Evolutionary conservation across 2,888 invertebrate species (phyloP), one percentile per base, ranked within the genome.

Genomic region (Lasius fuliginosus): DNA sequence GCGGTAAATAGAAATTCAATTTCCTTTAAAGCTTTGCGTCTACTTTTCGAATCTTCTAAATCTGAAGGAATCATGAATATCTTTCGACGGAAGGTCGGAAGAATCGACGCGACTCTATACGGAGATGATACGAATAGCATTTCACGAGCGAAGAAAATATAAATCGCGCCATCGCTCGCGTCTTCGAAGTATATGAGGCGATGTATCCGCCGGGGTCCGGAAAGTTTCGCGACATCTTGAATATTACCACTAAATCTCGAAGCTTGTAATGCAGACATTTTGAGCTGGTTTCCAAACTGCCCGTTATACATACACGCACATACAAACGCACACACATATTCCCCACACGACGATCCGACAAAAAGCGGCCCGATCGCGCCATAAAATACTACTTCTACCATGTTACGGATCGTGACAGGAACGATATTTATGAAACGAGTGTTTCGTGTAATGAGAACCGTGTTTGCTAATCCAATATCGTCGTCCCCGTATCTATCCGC

Each of bases 171-270:
- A 53, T n/a, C 53, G 53, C 60, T 53, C 42, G 60, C 69, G 8
- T 58, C 71, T 71, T 71, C 36, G 36, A 71, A 68, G 23, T 79
- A 60, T 23, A 71, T 15, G 60, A 27, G 71, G 30, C 62, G 62
- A 84, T 65, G 84, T 64, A 83, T 84, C 67, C 27, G 49, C 60
- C 68, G 40, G 12, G 49, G 58, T 23, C 42, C 56, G 53, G 49
- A 62, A 83, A 83, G 67, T 62, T 67, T 12, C 67, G 46, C 65
- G 67, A 67, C 77, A 46, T 67, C 53, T 33, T 81, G 79, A 71
- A 71, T 81, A 82, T 76, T 82, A 76, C 82, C 64, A 82, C 77
- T 77, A 77, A 82, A 82, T 82, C 64, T 77, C 77, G 30, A 11
- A 30, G 40, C 58, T 82, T 65, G 62, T 69, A 79, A 79, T 69